These are phyloP conservation scores for Alethe diademata DNA, from an alignment of 2,113 vertebrate genomes.

Conservation along the genomic window DNA sequence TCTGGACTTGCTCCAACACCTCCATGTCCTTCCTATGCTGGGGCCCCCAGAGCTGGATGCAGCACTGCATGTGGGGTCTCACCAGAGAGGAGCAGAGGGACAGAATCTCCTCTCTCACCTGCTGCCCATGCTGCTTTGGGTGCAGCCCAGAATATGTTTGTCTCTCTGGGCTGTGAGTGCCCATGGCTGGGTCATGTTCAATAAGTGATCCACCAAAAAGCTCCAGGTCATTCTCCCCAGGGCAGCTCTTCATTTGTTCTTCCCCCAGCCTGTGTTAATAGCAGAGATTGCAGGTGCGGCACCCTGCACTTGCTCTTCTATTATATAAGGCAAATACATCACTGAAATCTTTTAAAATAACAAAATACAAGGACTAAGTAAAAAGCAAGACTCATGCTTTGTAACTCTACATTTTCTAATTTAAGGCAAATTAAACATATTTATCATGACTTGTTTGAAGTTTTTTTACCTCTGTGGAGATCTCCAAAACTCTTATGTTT, in stretches of 20 bases:
- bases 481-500: background rate
- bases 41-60: background rate
- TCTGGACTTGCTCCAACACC: rapidly evolving
- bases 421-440: background rate
- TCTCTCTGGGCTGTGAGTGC: background rate
- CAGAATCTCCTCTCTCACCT: background rate
- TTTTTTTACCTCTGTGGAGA: background rate
- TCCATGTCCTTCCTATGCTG: no score
- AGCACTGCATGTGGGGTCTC: no score
- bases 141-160: background rate
- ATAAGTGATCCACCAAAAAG: rapidly evolving
- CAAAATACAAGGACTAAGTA: background rate
- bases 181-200: background rate
- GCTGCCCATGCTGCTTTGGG: rapidly evolving
- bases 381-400: background rate
- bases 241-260: rapidly evolving
- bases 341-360: background rate
- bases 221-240: rapidly evolving
- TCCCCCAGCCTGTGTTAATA: rapidly evolving
- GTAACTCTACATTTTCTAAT: background rate
- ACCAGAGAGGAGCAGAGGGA: background rate
- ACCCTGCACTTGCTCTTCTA: no score
- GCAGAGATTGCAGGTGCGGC: rapidly evolving
- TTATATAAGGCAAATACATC: rapidly evolving
- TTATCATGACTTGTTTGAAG: background rate